phyloP scores from a whole-genome alignment of 2,888 invertebrate species.

The Cynaeus angustus region DNA sequence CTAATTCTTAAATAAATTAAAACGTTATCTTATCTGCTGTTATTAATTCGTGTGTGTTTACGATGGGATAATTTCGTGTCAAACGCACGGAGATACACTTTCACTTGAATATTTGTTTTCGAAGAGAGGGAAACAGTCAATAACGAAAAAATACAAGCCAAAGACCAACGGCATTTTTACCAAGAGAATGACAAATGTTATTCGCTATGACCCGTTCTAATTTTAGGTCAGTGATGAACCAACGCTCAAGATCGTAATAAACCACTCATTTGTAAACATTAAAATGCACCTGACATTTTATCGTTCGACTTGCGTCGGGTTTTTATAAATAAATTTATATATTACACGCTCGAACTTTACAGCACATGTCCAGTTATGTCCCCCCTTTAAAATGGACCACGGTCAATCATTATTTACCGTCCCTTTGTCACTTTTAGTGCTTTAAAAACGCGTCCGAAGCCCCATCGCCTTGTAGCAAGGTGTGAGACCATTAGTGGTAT shows the following conservation, averaged over 20 bases:
- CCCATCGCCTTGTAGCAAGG: constrained; percentile 14
- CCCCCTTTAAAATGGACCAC: too few relatives aligned
- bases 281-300: too few relatives aligned
- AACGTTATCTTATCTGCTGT: constrained; percentile 15
- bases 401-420: not conserved
- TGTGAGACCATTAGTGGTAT: constrained; percentile 36
- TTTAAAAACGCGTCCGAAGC: not conserved
- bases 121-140: constrained; percentile 6
- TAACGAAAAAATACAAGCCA: not conserved
- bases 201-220: too few relatives aligned
- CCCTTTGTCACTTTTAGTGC: not conserved
- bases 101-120: constrained; percentile 3
- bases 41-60: constrained; percentile 16
- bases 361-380: too few relatives aligned
- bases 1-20: constrained; percentile 18
- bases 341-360: too few relatives aligned
- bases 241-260: too few relatives aligned
- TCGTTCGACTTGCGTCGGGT: too few relatives aligned
- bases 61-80: constrained; percentile 17
- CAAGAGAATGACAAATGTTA: too few relatives aligned
- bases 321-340: too few relatives aligned
- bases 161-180: not conserved
- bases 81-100: not conserved
- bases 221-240: too few relatives aligned
- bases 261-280: too few relatives aligned